phyloP scores from a whole-genome alignment of 2,113 vertebrate genomes.

The Tetrax tetrax region DNA sequence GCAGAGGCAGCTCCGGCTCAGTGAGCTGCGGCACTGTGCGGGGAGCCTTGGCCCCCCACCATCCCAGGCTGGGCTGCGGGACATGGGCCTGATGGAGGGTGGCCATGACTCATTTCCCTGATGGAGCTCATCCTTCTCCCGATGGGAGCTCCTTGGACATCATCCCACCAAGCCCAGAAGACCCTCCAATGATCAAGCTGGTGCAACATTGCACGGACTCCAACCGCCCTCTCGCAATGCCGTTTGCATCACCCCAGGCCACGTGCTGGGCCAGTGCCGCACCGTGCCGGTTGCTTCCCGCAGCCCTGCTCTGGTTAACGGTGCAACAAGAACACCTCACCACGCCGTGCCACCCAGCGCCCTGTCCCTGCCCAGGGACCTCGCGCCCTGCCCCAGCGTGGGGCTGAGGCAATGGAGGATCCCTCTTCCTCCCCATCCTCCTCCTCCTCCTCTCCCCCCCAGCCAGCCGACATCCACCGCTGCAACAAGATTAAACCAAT shows the following conservation, averaged over 20 bases:
- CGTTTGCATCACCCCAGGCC: not conserved
- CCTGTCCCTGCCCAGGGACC: not conserved
- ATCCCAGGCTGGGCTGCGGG: too few species aligned
- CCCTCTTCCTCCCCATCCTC: not conserved
- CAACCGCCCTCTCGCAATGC: not conserved
- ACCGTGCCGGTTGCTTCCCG: not conserved
- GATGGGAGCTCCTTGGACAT: not conserved
- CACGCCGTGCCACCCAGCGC: not conserved
- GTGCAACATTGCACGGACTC: not conserved
- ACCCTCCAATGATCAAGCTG: not conserved
- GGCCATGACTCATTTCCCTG: not conserved
- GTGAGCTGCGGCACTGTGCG: not conserved
- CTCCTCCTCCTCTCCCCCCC: not conserved
- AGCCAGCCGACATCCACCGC: not conserved
- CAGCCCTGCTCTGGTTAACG: not conserved
- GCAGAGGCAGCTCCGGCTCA: fast-evolving
- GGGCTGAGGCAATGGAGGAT: not conserved
- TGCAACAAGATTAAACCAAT: constrained; percentile 61
- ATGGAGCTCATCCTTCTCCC: not conserved
- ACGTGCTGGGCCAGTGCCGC: not conserved
- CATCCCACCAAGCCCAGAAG: not conserved
- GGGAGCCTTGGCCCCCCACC: fast-evolving
- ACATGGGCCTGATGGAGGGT: fast-evolving
- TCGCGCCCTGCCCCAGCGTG: not conserved
- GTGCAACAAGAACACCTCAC: not conserved